A percentile compares a stretch with the other conserved stretches of the same genome.
Evolutionary conservation across 1,140 invertebrate genomes (phyloP).

Genomic region (Bombus superbus): DNA sequence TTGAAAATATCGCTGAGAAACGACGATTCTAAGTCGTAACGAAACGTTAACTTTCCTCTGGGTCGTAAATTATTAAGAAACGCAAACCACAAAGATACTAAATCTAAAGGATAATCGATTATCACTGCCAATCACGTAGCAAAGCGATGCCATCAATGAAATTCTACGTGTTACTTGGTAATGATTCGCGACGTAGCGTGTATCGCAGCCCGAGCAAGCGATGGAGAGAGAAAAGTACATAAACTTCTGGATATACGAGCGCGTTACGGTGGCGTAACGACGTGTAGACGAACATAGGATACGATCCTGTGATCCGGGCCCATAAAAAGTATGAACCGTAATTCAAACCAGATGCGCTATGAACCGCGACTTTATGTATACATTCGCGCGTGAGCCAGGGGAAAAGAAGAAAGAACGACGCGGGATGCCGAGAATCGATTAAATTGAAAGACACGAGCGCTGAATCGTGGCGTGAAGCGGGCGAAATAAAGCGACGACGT

Average conservation of each 20-base stretch:
- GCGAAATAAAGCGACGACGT: conserved; percentile 10
- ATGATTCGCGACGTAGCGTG: not conserved
- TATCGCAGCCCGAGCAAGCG: not conserved
- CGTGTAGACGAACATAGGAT: conserved; percentile 41
- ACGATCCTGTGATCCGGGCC: conserved; percentile 26
- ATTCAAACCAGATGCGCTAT: conserved; percentile 70
- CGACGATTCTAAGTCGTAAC: not conserved
- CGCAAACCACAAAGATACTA: fast-evolving
- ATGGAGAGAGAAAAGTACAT: not conserved
- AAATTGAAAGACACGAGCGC: not conserved
- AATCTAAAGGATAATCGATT: not conserved
- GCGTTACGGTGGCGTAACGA: conserved; percentile 26
- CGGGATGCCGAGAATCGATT: conserved; percentile 31
- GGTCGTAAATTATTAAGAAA: not conserved
- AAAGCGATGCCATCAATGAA: not conserved
- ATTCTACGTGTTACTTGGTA: not conserved
- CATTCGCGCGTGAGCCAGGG: conserved; percentile 25
- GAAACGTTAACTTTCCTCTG: too few relatives aligned
- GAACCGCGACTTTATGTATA: conserved; percentile 66
- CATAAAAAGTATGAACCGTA: conserved; percentile 62
- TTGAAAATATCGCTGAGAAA: not conserved
- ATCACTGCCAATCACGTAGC: not conserved
- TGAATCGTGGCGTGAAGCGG: not conserved
- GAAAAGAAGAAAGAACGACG: conserved; percentile 37
- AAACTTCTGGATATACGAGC: conserved; percentile 27